These are phyloP conservation scores for Drosophila algonquin DNA, from an alignment of 2,888 invertebrate species.

Conservation along the genomic window DNA sequence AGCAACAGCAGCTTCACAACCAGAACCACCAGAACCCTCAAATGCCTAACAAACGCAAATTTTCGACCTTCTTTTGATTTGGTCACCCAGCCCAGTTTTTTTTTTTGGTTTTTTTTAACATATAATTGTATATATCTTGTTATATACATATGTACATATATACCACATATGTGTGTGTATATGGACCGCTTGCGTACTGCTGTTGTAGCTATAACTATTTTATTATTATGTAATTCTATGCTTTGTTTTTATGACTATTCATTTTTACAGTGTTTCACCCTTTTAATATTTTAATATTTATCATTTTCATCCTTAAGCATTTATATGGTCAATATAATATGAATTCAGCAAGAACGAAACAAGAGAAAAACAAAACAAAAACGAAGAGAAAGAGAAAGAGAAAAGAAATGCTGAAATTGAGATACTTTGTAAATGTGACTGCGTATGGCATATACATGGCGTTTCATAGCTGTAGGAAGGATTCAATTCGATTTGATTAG, in stretches of 20 bases:
- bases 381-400: background rate
- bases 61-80: slow-evolving; percentile 47
- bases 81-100: slow-evolving; percentile 19
- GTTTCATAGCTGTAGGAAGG: background rate
- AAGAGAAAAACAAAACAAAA: background rate
- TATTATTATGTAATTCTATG: slow-evolving; percentile 27
- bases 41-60: slow-evolving; percentile 48
- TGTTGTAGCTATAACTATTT: slow-evolving; percentile 26
- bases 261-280: background rate
- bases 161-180: slow-evolving; percentile 38
- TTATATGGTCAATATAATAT: slow-evolving; percentile 4
- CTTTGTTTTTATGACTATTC: slow-evolving; percentile 23
- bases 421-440: background rate
- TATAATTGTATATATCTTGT: slow-evolving; percentile 7
- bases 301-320: background rate
- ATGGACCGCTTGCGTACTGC: slow-evolving; percentile 26
- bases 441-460: background rate
- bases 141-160: slow-evolving; percentile 20
- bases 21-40: slow-evolving; percentile 57
- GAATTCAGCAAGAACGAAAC: background rate
- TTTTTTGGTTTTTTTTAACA: background rate
- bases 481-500: too few relatives aligned
- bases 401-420: background rate
- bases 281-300: slow-evolving; percentile 2
- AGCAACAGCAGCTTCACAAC: slow-evolving; percentile 75